phyloP scores from a whole-genome alignment of 2,888 invertebrate species.

The Megalurothrips usitatus region DNA sequence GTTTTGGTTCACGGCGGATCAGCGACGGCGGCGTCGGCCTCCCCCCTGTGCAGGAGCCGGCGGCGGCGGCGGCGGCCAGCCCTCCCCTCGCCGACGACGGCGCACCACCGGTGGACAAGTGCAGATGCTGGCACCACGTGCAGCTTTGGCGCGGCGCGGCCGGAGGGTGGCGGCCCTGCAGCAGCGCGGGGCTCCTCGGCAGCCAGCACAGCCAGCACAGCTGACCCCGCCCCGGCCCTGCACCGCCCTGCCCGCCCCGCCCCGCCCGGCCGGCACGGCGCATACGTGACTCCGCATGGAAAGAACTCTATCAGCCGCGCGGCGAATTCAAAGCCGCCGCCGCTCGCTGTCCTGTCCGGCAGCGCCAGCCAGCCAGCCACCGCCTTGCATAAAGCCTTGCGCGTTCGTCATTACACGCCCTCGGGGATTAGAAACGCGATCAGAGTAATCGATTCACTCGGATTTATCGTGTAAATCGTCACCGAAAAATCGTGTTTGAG shows the following conservation, averaged over 20 bases:
- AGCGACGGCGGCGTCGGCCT: too few relatives aligned
- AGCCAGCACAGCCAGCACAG: neutral
- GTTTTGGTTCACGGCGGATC: neutral
- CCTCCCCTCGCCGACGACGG: too few relatives aligned
- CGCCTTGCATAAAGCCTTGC: too few relatives aligned
- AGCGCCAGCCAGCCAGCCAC: neutral
- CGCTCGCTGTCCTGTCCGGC: neutral
- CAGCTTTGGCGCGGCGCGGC: neutral
- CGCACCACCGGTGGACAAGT: neutral
- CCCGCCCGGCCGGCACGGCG: neutral
- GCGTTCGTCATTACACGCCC: too few relatives aligned
- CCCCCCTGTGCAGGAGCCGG: neutral
- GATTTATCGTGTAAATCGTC: too few relatives aligned
- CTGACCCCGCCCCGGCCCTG: too few relatives aligned
- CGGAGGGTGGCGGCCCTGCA: neutral
- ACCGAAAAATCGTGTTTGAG: too few relatives aligned
- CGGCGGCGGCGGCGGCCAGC: too few relatives aligned
- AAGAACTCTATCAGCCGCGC: constrained; percentile 22
- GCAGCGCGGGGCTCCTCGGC: neutral
- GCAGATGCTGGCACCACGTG: neutral
- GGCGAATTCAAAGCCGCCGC: neutral
- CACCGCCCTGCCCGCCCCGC: neutral
- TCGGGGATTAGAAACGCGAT: too few relatives aligned
- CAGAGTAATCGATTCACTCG: too few relatives aligned
- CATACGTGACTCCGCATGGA: constrained; percentile 7